These are phyloP conservation scores for Tetramorium alpestre DNA, from an alignment of 1,140 invertebrate species.

Conservation along the genomic window DNA sequence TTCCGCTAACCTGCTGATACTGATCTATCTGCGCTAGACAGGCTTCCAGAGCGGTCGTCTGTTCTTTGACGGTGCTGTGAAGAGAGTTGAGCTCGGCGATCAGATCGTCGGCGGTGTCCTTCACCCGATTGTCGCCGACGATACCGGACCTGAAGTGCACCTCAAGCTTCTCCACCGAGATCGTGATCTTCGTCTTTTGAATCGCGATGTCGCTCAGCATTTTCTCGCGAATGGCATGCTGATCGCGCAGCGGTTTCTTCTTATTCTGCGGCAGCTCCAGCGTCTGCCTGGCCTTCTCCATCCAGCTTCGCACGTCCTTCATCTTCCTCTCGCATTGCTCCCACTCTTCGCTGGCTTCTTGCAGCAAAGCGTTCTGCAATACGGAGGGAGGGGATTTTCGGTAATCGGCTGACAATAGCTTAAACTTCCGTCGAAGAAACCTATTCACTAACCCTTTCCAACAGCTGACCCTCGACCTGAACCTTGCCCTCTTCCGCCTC, in stretches of 20 bases:
- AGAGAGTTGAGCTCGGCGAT: slow-evolving; percentile 90
- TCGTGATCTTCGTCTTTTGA: slow-evolving; percentile 95
- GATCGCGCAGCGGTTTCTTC: slow-evolving; percentile 94
- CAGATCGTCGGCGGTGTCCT: slow-evolving; percentile 90
- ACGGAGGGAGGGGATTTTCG: slow-evolving; percentile 43
- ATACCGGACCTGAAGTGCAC: slow-evolving; percentile 95
- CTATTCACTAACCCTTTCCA: slow-evolving; percentile 90
- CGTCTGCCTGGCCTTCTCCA: slow-evolving; percentile 93
- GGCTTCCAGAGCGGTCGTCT: slow-evolving; percentile 90
- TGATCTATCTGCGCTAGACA: slow-evolving; percentile 94
- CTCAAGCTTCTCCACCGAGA: slow-evolving; percentile 97
- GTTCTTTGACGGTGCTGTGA: slow-evolving; percentile 88
- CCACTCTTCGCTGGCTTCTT: slow-evolving; percentile 97
- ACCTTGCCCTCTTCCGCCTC: slow-evolving; percentile 94
- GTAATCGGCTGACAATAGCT: neutral
- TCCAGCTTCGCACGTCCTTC: slow-evolving; percentile 94
- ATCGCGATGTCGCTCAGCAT: slow-evolving; percentile 94
- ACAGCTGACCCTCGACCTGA: slow-evolving; percentile 93
- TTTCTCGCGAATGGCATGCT: slow-evolving; percentile 94
- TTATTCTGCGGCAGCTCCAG: slow-evolving; percentile 93
- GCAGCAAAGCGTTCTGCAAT: slow-evolving; percentile 93
- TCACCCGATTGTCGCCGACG: slow-evolving; percentile 91
- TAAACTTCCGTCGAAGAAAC: neutral
- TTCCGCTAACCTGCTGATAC: slow-evolving; percentile 90
- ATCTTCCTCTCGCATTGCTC: slow-evolving; percentile 98